These are phyloP conservation scores for Blera fallax DNA, from an alignment of 2,888 invertebrate species.

Conservation along the genomic window DNA sequence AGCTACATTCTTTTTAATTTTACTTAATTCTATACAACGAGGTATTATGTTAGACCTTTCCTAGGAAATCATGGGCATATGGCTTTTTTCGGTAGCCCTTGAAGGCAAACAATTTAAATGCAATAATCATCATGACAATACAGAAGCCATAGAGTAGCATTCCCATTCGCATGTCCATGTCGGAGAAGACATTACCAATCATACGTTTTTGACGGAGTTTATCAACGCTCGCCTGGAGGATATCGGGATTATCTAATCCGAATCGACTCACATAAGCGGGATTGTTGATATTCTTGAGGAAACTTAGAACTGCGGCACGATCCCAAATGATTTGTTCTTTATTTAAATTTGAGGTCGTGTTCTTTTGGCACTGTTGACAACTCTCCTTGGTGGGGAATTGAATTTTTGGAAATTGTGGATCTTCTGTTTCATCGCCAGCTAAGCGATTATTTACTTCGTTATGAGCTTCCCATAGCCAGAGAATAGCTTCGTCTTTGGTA, in stretches of 20 bases:
- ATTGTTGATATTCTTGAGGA: constrained; percentile 80
- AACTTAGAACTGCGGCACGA: constrained; percentile 78
- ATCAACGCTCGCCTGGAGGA: constrained; percentile 76
- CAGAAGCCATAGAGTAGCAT: constrained; percentile 89
- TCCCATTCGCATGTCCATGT: constrained; percentile 88
- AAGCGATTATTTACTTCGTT: constrained; percentile 95
- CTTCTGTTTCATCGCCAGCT: constrained; percentile 93
- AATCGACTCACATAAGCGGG: constrained; percentile 78
- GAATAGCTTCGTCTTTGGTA: constrained; percentile 88
- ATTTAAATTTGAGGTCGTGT: constrained; percentile 49
- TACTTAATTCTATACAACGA: constrained; percentile 10
- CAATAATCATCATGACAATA: constrained; percentile 88
- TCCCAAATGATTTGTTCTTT: constrained; percentile 77
- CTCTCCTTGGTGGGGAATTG: constrained; percentile 89
- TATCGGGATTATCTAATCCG: constrained; percentile 76
- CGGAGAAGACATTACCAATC: constrained; percentile 79
- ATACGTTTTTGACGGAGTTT: constrained; percentile 78
- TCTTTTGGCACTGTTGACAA: constrained; percentile 86
- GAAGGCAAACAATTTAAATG: constrained; percentile 88
- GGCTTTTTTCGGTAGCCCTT: constrained; percentile 87
- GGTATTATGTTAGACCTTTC: constrained; percentile 85
- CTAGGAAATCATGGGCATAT: constrained; percentile 87
- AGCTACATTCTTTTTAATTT: constrained; percentile 18
- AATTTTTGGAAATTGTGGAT: constrained; percentile 93
- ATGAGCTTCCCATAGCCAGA: constrained; percentile 97